Conservation (phyloP, 1,140 invertebrate species). For the Drosophila arizonae region DNA sequence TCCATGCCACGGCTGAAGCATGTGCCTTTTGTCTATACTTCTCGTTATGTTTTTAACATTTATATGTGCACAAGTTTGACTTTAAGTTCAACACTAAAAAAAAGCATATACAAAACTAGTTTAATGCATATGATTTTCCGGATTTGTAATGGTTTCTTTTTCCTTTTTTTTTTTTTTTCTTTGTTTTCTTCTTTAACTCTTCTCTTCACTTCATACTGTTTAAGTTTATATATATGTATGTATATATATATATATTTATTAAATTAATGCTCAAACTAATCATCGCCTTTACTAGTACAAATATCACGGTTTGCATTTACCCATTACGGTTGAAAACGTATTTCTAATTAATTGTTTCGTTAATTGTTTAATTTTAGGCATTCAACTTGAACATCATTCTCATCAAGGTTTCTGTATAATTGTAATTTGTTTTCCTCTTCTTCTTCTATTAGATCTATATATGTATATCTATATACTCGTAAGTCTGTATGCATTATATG, state of each 20-base stretch:
- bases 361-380: conserved; percentile 43
- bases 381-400: conserved; percentile 23
- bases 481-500: conserved; percentile 27
- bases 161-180: background rate
- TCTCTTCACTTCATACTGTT: conserved; percentile 21
- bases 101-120: conserved; percentile 80
- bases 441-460: conserved; percentile 1
- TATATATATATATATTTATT: conserved; percentile 30
- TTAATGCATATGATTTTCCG: conserved; percentile 62
- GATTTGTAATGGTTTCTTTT: conserved; percentile 22
- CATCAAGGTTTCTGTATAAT: conserved; percentile 21
- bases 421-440: conserved; percentile 14
- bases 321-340: conserved; percentile 53
- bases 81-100: conserved; percentile 76
- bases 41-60: conserved; percentile 72
- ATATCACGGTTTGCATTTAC: conserved; percentile 78
- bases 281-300: conserved; percentile 76
- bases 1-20: conserved; percentile 9
- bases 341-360: conserved; percentile 51
- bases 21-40: conserved; percentile 27
- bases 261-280: conserved; percentile 54
- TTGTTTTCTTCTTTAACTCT: background rate
- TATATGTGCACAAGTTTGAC: conserved; percentile 81
- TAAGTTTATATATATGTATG: conserved; percentile 12
- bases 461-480: conserved; percentile 20